A percentile compares a stretch with the other conserved stretches of the same genome.
Evolutionary conservation across 2,113 vertebrate species (phyloP).

Genomic region (Leucosticte australis): DNA sequence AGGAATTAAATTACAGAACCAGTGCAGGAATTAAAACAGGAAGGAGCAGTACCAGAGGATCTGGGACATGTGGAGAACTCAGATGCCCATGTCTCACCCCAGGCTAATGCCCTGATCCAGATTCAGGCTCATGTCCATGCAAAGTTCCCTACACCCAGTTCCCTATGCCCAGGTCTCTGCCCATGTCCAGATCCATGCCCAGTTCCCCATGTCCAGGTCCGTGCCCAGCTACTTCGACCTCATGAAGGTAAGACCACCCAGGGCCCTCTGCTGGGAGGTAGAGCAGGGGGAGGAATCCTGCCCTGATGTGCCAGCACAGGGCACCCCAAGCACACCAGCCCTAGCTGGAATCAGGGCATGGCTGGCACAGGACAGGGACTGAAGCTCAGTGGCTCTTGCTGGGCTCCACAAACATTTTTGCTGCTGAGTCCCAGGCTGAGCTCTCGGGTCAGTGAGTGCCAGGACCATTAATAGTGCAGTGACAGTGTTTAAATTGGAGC

Average conservation of each 20-base stretch:
- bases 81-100: not conserved
- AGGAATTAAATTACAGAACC: not conserved
- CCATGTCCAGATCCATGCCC: not conserved
- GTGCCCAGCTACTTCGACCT: not conserved
- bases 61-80: not conserved
- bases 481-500: conserved; percentile 37
- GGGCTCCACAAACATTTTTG: not conserved
- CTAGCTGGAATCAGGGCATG: fast-evolving
- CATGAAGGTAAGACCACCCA: not conserved
- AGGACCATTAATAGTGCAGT: conserved; percentile 34
- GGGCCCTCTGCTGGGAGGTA: not conserved
- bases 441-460: fast-evolving
- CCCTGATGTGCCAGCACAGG: not conserved
- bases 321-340: not conserved
- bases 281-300: not conserved
- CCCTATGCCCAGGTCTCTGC: not conserved
- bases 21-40: not conserved
- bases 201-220: not conserved
- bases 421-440: not conserved
- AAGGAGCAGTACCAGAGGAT: not conserved
- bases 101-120: not conserved
- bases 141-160: not conserved
- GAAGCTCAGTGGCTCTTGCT: not conserved
- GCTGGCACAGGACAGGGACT: fast-evolving
- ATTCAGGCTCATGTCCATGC: not conserved